Base-by-base conservation (phyloP, 2,797 vertebrate species). In the Darevskia mixta region DNA sequence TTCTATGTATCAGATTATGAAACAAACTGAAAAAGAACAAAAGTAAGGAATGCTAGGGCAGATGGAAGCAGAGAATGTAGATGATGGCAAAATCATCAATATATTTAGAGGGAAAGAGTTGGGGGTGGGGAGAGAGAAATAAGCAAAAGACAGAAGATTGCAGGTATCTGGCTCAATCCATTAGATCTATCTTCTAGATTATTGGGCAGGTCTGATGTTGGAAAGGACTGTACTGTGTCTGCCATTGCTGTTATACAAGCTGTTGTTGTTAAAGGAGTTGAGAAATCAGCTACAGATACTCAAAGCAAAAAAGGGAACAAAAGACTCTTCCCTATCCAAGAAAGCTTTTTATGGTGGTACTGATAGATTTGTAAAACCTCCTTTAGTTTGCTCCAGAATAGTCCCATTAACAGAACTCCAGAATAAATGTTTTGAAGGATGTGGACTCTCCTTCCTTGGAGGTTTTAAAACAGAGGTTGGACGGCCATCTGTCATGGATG, bases 1-100 rank as follows among this genome's bases (percentile, higher is more conserved):
- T 82, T 78, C 61, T 72, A 77, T 1, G 82, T 90, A 78, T 85
- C 91, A 85, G 88, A 91, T 92, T 91, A 87, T 69, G 1, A 72
- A 85, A 80, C 73, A 29, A 79, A 55, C 83, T 49, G 8, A 86
- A 25, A 10, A 27, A 15, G 11, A 72, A 69, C 25, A 55, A 9
- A 69, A 77, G 87, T 69, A 49, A 88, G 64, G 85, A 20, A 25
- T 15, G 3, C 18, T 75, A 71, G 76, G 82, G 72, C 1, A 73
- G 89, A 15, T 13, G 58, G 6, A 82, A 58, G 76, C 2, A 76
- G 2, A 0, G 10, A 66, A 77, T 17, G 55, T 64, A 83, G 78
- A 13, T 77, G 0, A 72, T 73, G 0, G 43, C 49, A 66, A 18
- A 67, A 49, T 80, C 43, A 55, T 20, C 61, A 55, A 5, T 25